Evolutionary conservation across 2,113 vertebrate genomes (phyloP).

Genomic region (Salvator merianae): DNA sequence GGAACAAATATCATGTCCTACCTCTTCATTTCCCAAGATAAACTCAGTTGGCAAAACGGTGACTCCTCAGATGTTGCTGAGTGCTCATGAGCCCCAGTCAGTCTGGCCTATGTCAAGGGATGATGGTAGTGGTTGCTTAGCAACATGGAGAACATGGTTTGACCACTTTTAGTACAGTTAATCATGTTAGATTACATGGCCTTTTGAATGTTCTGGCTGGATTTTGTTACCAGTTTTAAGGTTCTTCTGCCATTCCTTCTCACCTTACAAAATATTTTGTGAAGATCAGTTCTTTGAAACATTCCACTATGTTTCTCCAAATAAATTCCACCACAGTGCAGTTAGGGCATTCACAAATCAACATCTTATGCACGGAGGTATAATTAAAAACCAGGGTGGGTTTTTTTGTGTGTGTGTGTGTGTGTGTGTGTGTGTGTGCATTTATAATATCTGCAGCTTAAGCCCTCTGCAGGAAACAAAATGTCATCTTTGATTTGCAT

Average conservation of each 20-base stretch:
- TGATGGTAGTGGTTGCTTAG: neutral
- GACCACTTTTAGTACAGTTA: neutral
- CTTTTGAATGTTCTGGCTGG: neutral
- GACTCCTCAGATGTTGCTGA: no score
- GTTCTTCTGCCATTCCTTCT: neutral
- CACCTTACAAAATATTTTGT: neutral
- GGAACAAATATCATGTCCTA: neutral
- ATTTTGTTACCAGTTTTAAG: neutral
- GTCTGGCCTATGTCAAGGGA: no score
- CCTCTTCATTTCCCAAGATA: neutral
- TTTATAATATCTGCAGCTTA: neutral
- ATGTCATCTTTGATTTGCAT: constrained; percentile 18
- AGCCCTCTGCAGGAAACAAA: neutral
- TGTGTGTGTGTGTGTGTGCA: neutral
- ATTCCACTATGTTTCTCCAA: neutral
- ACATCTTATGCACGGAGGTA: constrained; percentile 3
- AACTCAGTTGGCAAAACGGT: no score
- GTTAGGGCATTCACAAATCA: neutral
- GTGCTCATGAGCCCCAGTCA: no score
- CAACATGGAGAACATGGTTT: neutral
- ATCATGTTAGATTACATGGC: neutral
- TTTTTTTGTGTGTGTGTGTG: no score
- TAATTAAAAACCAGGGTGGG: neutral
- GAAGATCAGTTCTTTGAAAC: neutral
- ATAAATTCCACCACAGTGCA: constrained; percentile 3